A percentile compares a stretch with the other conserved stretches of the same genome.
phyloP scores from a whole-genome alignment of 2,113 vertebrate species.

The Carlito syrichta region DNA sequence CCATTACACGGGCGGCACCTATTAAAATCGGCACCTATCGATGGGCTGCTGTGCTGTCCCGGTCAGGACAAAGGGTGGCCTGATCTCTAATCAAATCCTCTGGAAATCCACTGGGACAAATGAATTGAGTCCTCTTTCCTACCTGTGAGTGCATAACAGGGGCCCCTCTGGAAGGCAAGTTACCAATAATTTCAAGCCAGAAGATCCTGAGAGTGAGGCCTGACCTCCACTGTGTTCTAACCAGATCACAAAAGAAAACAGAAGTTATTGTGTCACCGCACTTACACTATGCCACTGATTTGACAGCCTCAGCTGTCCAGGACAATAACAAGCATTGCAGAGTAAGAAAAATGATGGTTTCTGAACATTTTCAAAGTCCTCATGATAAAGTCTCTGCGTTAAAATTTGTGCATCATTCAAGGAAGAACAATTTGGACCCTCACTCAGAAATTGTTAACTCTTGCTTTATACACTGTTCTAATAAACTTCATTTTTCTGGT shows the following conservation, averaged over 20 bases:
- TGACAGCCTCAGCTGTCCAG: background rate
- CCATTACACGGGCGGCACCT: slow-evolving; percentile 62
- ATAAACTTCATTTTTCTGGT: background rate
- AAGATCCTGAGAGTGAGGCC: background rate
- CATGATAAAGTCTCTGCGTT: background rate
- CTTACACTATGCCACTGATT: background rate
- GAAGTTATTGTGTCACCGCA: too few species aligned
- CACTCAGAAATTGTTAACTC: background rate
- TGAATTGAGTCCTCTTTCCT: background rate
- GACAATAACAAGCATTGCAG: background rate
- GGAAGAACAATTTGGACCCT: background rate
- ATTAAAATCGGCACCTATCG: slow-evolving; percentile 51
- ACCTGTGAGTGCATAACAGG: background rate
- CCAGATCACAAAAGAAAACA: background rate
- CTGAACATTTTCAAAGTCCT: background rate
- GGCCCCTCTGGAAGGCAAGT: background rate
- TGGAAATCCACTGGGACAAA: background rate
- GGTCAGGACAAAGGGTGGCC: slow-evolving; percentile 56
- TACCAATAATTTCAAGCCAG: background rate
- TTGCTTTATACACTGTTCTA: background rate
- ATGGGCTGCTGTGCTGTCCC: background rate
- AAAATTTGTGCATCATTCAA: background rate
- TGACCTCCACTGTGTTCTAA: background rate
- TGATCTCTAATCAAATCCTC: slow-evolving; percentile 46
- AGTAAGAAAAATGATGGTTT: background rate